Evolutionary conservation across 2,113 vertebrate genomes (phyloP), one percentile per base, ranked within the genome.

Genomic region (Paracanthobrama guichenoti): DNA sequence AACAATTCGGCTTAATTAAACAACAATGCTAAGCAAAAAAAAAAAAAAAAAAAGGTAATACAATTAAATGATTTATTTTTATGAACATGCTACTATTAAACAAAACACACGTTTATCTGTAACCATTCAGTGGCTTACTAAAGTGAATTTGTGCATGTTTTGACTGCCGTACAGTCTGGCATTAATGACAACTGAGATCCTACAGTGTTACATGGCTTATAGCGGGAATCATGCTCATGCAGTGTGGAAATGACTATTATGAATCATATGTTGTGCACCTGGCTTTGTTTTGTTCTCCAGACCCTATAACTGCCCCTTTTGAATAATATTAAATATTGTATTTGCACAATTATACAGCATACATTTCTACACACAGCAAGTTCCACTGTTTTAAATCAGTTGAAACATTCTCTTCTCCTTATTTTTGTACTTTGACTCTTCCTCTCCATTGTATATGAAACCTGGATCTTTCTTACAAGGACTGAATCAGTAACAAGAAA

Each of bases 321-420:
- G 14, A 3, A 66, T 31, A 35, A 31, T 18, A 31, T 66, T 42
- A 20, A 3, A 11, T 44, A 24, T 12, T 44, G 4, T 44, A 4
- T n/a, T 75, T 35, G 13, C 24, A 48, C 6, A 14, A 20, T 66
- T 66, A 20, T 7, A 71, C 28, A 69, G 12, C 2, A 46, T 39
- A 22, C 3, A 46, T 72, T 72, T 71, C 9, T 10, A 66, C 11
- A n/a, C 20, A 22, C 59, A 20, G 22, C 76, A 12, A 77, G 77
- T 67, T 77, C 46, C 24, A 22, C 24, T 67, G 60, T 12, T 42
- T 50, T 67, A 69, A 44, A 57, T 55, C 31, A 84, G 69, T 69
- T 57, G 7, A 78, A 39, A 50, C 6, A 1, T 64, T 85, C 1
- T 50, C 35, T 64, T 84, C 44, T 75, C n/a, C 13, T 44, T 8